Evolutionary conservation across 2,113 vertebrate genomes (phyloP).

Genomic region (Tachuris rubrigastra): DNA sequence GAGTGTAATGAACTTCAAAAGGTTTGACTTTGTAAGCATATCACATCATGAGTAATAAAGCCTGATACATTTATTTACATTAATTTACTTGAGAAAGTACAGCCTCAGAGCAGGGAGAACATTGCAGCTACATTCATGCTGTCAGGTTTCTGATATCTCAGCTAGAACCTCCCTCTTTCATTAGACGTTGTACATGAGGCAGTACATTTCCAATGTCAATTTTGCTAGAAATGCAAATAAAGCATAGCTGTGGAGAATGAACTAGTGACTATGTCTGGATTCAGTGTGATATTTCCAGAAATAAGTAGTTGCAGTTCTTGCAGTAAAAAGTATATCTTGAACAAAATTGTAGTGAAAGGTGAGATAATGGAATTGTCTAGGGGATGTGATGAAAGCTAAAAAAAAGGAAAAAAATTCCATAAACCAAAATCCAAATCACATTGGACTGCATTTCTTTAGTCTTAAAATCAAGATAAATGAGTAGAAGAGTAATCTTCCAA

Average conservation of each 20-base stretch:
- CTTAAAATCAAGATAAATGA: background rate
- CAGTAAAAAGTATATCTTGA: background rate
- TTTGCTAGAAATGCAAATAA: background rate
- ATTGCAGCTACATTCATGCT: background rate
- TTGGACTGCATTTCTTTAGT: background rate
- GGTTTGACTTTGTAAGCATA: background rate
- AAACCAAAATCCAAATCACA: background rate
- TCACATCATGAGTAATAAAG: background rate
- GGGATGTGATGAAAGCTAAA: background rate
- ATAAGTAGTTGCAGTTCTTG: background rate
- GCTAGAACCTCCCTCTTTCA: background rate
- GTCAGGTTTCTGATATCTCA: background rate
- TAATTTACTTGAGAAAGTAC: background rate
- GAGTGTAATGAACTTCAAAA: background rate
- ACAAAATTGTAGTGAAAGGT: background rate
- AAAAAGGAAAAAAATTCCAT: background rate
- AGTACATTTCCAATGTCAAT: background rate
- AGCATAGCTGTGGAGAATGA: background rate
- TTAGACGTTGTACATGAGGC: background rate
- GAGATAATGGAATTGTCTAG: background rate
- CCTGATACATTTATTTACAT: background rate
- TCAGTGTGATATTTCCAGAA: background rate
- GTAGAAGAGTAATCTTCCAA: background rate
- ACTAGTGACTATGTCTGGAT: background rate
- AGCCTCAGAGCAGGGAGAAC: background rate